Evolutionary conservation across 2,888 invertebrate species (phyloP).

Genomic region (Heliconius ethilla): DNA sequence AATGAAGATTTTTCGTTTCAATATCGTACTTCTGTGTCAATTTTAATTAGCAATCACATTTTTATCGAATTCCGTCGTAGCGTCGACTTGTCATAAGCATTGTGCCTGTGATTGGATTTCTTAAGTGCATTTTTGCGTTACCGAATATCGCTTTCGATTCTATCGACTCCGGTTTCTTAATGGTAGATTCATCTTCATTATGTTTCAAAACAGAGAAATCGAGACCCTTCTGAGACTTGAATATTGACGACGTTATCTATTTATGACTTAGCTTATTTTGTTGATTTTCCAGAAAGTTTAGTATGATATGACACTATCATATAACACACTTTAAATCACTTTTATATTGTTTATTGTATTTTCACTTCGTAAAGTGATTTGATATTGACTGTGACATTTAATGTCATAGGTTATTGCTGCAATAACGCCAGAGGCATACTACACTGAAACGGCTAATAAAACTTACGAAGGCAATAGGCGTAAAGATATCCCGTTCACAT

Average conservation of each 20-base stretch:
- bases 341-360: conserved; percentile 26
- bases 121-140: conserved; percentile 63
- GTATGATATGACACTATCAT: conserved; percentile 5
- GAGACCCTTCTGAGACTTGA: conserved; percentile 43
- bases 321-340: conserved; percentile 1
- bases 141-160: conserved; percentile 64
- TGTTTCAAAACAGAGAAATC: conserved; percentile 42
- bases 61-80: conserved; percentile 72
- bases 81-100: conserved; percentile 70
- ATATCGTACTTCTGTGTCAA: conserved; percentile 79
- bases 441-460: conserved; percentile 58
- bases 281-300: neutral
- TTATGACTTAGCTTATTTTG: conserved; percentile 31
- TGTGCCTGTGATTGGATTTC: conserved; percentile 73
- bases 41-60: conserved; percentile 81
- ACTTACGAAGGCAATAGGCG: conserved; percentile 57
- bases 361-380: conserved; percentile 35
- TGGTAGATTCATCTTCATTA: conserved; percentile 48
- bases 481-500: conserved; percentile 56
- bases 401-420: conserved; percentile 56
- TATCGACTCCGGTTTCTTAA: conserved; percentile 61
- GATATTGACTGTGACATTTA: conserved; percentile 52
- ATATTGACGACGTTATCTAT: conserved; percentile 44
- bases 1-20: conserved; percentile 79
- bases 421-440: conserved; percentile 51